Percentiles rank a stretch among this genome's conserved stretches.
Conservation (phyloP, 2,888 invertebrate species). For the Arge pagana region DNA sequence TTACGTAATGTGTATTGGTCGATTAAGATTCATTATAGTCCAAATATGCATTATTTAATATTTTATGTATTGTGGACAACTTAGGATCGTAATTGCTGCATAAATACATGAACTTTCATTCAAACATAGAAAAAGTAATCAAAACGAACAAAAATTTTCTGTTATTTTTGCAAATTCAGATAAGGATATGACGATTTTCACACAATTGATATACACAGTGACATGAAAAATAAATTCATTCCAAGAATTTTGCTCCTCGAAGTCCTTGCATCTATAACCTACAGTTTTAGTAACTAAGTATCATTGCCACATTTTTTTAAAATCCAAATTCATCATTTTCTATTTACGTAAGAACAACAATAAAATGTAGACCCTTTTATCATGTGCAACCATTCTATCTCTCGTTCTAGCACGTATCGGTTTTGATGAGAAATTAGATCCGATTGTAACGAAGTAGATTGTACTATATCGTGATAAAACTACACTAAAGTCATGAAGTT, state of each 20-base stretch:
- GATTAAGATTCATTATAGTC: slow-evolving; percentile 19
- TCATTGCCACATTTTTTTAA: too few relatives aligned
- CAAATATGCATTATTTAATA: slow-evolving; percentile 17
- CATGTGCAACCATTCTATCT: slow-evolving; percentile 17
- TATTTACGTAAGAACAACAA: too few relatives aligned
- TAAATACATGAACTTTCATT: slow-evolving; percentile 8
- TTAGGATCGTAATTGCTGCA: not conserved
- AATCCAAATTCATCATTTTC: too few relatives aligned
- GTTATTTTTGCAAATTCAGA: not conserved
- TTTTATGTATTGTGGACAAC: slow-evolving; percentile 14
- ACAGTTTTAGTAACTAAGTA: too few relatives aligned
- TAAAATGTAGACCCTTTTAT: slow-evolving; percentile 20
- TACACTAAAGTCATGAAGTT: too few relatives aligned
- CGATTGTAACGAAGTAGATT: slow-evolving; percentile 19
- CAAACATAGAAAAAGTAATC: too few relatives aligned
- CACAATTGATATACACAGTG: too few relatives aligned
- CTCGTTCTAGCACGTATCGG: slow-evolving; percentile 15
- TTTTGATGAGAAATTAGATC: not conserved
- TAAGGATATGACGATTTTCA: too few relatives aligned
- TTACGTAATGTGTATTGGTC: slow-evolving; percentile 38
- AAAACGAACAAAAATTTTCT: slow-evolving; percentile 2
- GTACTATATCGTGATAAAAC: not conserved
- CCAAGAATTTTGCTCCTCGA: too few relatives aligned
- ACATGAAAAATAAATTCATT: too few relatives aligned
- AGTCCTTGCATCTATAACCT: too few relatives aligned